These are phyloP conservation scores for Campopleginae sp. DNA, from an alignment of 2,888 invertebrate species.

Conservation along the genomic window DNA sequence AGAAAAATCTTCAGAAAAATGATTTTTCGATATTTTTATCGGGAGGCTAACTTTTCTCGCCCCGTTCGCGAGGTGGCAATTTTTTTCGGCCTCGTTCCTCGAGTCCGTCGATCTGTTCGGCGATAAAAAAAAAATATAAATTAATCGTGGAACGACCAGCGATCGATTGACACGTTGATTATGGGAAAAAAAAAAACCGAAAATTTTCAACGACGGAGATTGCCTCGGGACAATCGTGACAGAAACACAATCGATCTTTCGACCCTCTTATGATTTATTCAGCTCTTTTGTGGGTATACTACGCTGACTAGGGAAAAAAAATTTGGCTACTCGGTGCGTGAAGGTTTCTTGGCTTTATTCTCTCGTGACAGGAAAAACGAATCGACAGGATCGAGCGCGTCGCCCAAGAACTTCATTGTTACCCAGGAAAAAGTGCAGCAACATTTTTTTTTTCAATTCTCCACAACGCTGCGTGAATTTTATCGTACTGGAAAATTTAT, in stretches of 20 bases:
- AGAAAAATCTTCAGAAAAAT: not conserved
- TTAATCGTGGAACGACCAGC: not conserved
- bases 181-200: not conserved
- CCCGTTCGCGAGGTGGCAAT: not conserved
- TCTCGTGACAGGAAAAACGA: not conserved
- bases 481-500: not conserved
- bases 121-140: constrained; percentile 9
- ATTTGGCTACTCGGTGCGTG: not conserved
- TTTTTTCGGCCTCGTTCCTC: not conserved
- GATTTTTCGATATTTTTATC: not conserved
- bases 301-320: too few relatives aligned
- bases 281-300: not conserved
- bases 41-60: not conserved
- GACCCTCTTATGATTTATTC: not conserved
- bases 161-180: not conserved
- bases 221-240: not conserved
- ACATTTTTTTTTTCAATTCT: not conserved
- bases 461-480: not conserved
- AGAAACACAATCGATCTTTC: not conserved
- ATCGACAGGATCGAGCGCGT: not conserved
- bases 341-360: not conserved
- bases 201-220: not conserved
- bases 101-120: not conserved
- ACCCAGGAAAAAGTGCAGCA: constrained; percentile 2
- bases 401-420: not conserved